phyloP scores from a whole-genome alignment of 2,888 invertebrate genomes.

The Pyrocoelia pectoralis region DNA sequence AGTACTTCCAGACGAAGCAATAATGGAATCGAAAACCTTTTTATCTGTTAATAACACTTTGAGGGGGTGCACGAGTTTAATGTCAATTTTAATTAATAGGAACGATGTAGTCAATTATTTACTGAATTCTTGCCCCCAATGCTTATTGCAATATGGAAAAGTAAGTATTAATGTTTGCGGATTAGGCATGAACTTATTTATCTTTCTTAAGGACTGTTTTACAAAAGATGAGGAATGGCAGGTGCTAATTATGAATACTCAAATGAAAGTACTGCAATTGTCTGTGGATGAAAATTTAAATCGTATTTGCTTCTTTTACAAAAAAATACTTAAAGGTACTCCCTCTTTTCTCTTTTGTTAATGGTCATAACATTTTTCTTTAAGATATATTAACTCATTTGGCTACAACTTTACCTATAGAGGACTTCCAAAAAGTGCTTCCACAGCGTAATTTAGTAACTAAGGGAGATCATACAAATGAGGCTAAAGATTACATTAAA shows the following conservation, averaged over 20 bases:
- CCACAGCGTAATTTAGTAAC: conserved; percentile 54
- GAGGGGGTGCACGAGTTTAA: conserved; percentile 63
- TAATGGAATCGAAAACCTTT: conserved; percentile 70
- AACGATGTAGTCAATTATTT: conserved; percentile 65
- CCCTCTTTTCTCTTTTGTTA: background rate
- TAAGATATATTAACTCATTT: conserved; percentile 60
- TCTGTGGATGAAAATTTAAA: conserved; percentile 50
- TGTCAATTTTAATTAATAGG: conserved; percentile 61
- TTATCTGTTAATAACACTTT: conserved; percentile 65
- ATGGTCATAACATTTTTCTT: conserved; percentile 35
- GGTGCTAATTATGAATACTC: conserved; percentile 56
- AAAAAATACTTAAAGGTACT: conserved; percentile 56
- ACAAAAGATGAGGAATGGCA: conserved; percentile 60
- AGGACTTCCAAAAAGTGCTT: conserved; percentile 58
- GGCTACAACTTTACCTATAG: conserved; percentile 59
- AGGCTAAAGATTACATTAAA: conserved; percentile 46
- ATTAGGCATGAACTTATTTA: no score
- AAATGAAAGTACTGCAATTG: conserved; percentile 55
- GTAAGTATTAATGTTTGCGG: conserved; percentile 55
- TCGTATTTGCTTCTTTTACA: conserved; percentile 55
- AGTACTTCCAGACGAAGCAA: conserved; percentile 63
- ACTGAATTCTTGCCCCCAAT: conserved; percentile 68
- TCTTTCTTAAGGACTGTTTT: conserved; percentile 57
- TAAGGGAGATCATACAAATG: background rate
- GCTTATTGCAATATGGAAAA: conserved; percentile 71